A percentile compares a stretch with the other conserved stretches of the same genome.
phyloP scores from a whole-genome alignment of 2,888 invertebrate genomes.

The Lysandra coridon region DNA sequence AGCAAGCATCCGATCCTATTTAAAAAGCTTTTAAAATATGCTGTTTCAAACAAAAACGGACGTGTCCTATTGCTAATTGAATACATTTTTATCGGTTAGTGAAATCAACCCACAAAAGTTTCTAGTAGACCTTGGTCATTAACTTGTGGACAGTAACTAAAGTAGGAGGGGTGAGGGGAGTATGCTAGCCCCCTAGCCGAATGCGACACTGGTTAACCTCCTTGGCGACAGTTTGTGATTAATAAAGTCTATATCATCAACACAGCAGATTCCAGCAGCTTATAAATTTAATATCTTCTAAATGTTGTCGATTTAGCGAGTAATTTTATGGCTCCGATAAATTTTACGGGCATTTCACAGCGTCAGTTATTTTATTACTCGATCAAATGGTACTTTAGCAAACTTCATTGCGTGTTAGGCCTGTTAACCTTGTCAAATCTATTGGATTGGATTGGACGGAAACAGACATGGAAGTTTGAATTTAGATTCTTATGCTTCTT shows the following conservation, averaged over 20 bases:
- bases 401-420: constrained; percentile 17
- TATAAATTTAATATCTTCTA: constrained; percentile 7
- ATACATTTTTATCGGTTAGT: too few species aligned
- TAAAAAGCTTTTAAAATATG: too few species aligned
- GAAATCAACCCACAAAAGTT: too few species aligned
- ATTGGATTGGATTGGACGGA: background rate
- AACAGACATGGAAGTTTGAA: too few species aligned
- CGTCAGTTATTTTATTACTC: constrained; percentile 20
- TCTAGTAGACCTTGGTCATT: too few species aligned
- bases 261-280: background rate
- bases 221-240: background rate
- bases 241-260: background rate
- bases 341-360: constrained; percentile 9
- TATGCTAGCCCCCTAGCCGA: too few species aligned
- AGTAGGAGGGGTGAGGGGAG: too few species aligned
- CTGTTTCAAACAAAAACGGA: too few species aligned
- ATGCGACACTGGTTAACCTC: background rate
- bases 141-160: too few species aligned
- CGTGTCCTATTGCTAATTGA: too few species aligned
- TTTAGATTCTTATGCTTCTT: too few species aligned
- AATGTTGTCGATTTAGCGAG: constrained; percentile 15
- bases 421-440: background rate
- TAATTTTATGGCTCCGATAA: constrained; percentile 22
- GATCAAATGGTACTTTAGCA: constrained; percentile 25
- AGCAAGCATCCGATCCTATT: too few species aligned